Conservation (phyloP, 2,113 vertebrate genomes). For the Varanus komodoensis region DNA sequence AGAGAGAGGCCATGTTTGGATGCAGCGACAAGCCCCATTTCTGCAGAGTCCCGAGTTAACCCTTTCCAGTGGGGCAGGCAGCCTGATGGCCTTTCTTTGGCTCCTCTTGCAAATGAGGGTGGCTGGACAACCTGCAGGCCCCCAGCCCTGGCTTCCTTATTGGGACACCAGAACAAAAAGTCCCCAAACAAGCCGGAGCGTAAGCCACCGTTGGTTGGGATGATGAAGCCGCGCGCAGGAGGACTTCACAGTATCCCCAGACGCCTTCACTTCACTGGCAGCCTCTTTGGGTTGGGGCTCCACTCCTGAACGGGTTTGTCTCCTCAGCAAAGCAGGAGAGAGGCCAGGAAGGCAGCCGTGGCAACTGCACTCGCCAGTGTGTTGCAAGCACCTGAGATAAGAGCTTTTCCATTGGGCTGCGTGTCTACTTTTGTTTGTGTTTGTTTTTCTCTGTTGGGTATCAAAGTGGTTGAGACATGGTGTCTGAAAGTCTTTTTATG, state of each 20-base stretch:
- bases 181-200: no score
- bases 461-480: conserved; percentile 37
- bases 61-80: no score
- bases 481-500: rapidly evolving
- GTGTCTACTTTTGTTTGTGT: no score
- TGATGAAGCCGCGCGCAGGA: no score
- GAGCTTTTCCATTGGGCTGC: background rate
- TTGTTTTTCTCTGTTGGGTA: background rate
- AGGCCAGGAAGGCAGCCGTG: background rate
- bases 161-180: no score
- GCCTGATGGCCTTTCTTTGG: background rate
- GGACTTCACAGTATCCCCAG: no score
- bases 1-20: no score
- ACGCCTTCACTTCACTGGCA: background rate
- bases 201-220: no score
- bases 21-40: rapidly evolving
- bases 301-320: background rate
- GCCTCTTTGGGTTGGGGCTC: background rate
- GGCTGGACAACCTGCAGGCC: no score
- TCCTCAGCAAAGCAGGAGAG: background rate
- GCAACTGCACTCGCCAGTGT: no score
- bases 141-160: no score
- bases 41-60: background rate
- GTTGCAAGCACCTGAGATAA: background rate
- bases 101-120: background rate